Percentiles rank a stretch among this genome's conserved stretches.
Conservation (phyloP, 2,888 invertebrate genomes). For the Cheilosia vernalis region DNA sequence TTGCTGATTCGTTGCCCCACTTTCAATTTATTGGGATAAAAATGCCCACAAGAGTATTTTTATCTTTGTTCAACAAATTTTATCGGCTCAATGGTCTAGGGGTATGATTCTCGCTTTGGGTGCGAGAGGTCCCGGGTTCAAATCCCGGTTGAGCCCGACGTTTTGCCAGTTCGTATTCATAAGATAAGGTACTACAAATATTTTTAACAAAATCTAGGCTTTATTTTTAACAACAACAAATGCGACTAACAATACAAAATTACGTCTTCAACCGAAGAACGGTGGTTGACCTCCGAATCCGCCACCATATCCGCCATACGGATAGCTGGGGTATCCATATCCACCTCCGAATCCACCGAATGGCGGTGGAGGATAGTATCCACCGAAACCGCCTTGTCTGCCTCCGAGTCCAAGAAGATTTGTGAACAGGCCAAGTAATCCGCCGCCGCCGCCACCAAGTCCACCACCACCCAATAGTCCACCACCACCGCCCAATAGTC, state of each 20-base stretch:
- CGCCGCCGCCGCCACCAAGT: constrained; percentile 37
- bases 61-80: not conserved
- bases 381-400: constrained; percentile 50
- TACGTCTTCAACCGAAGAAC: constrained; percentile 23
- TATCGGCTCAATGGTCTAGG: constrained; percentile 82
- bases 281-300: constrained; percentile 36
- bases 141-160: constrained; percentile 82
- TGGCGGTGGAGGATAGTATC: constrained; percentile 21
- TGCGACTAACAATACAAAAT: not conserved
- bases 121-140: constrained; percentile 83
- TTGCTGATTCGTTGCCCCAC: not conserved
- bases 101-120: constrained; percentile 83
- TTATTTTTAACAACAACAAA: constrained; percentile 25
- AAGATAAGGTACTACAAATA: not conserved
- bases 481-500: constrained; percentile 15
- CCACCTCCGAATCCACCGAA: constrained; percentile 47
- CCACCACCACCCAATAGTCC: too few relatives aligned
- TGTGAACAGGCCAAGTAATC: constrained; percentile 28
- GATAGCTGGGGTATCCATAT: constrained; percentile 20
- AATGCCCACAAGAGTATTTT: not conserved
- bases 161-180: not conserved
- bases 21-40: constrained; percentile 3
- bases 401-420: constrained; percentile 40
- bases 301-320: constrained; percentile 43
- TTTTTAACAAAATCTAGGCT: not conserved